phyloP scores from a whole-genome alignment of 2,797 vertebrate species.

The Halcyon smyrnensis region DNA sequence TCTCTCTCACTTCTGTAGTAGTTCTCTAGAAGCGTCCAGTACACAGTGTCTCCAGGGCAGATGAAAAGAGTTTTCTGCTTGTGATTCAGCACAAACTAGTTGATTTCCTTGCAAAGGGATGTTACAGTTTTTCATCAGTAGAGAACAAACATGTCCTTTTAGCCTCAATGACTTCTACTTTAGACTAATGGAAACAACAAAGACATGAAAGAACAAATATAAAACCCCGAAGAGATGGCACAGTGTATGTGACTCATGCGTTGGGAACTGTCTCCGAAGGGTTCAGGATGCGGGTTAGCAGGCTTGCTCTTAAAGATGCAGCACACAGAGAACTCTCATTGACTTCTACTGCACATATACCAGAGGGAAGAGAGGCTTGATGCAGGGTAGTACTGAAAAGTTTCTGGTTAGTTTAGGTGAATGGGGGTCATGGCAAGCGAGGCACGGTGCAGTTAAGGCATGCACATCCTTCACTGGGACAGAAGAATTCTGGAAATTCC shows the following conservation, averaged over 20 bases:
- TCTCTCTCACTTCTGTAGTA: neutral
- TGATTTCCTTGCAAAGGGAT: neutral
- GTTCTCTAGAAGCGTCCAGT: neutral
- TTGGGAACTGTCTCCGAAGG: neutral
- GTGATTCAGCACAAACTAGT: neutral
- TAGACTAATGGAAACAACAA: slow-evolving; percentile 1
- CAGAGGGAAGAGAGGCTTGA: neutral
- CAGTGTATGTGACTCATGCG: rapidly evolving
- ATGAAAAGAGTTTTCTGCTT: neutral
- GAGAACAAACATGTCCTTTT: slow-evolving; percentile 16
- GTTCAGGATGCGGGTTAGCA: neutral
- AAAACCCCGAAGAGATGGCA: neutral
- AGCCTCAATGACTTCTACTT: slow-evolving; percentile 27
- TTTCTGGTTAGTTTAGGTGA: neutral
- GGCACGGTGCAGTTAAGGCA: neutral
- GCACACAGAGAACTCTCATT: neutral
- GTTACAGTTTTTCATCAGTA: neutral
- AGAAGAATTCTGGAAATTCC: neutral
- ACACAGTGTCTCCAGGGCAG: neutral
- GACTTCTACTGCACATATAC: neutral
- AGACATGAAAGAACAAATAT: neutral
- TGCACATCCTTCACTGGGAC: neutral
- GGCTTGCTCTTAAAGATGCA: neutral
- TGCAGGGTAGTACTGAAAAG: neutral
- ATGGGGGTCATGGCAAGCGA: neutral